Percentiles rank a stretch among this genome's conserved stretches.
phyloP scores from a whole-genome alignment of 92 coral and sea anemone genomes.

The Pocillopora meandrina region DNA sequence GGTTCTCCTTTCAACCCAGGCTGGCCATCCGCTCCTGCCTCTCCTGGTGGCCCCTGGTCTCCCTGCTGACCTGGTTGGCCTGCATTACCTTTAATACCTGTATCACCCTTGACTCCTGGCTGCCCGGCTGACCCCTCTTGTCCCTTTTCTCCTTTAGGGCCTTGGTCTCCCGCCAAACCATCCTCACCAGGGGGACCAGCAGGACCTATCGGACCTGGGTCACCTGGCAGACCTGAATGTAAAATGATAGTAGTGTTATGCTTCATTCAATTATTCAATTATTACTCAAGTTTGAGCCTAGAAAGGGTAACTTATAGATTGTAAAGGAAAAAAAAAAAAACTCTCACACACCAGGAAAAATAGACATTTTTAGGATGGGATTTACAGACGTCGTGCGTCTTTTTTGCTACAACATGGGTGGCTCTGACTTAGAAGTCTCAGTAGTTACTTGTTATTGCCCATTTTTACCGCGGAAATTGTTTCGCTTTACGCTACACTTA shows the following conservation, averaged over 20 bases:
- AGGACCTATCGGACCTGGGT: constrained; percentile 45
- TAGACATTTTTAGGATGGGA: too few species aligned
- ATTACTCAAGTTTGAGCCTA: too few species aligned
- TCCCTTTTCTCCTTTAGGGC: constrained; percentile 63
- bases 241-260: background rate
- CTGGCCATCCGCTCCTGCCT: constrained; percentile 42
- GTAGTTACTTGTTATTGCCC: too few species aligned
- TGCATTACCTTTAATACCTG: constrained; percentile 19
- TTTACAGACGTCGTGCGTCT: too few species aligned
- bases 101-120: constrained; percentile 10
- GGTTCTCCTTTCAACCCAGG: constrained; percentile 41
- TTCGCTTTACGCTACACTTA: too few species aligned
- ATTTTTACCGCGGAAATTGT: too few species aligned
- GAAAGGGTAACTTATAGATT: too few species aligned
- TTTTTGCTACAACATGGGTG: too few species aligned
- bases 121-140: constrained; percentile 56
- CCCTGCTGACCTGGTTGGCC: constrained; percentile 74
- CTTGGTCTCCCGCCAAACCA: constrained; percentile 51
- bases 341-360: too few species aligned
- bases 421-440: too few species aligned
- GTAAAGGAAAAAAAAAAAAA: too few species aligned
- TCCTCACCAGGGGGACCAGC: constrained; percentile 51
- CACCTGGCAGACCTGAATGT: constrained; percentile 46
- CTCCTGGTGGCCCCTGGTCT: constrained; percentile 49
- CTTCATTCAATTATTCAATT: too few species aligned